Base-by-base conservation (phyloP, 2,888 invertebrate genomes). In the Bedellia somnulentella region DNA sequence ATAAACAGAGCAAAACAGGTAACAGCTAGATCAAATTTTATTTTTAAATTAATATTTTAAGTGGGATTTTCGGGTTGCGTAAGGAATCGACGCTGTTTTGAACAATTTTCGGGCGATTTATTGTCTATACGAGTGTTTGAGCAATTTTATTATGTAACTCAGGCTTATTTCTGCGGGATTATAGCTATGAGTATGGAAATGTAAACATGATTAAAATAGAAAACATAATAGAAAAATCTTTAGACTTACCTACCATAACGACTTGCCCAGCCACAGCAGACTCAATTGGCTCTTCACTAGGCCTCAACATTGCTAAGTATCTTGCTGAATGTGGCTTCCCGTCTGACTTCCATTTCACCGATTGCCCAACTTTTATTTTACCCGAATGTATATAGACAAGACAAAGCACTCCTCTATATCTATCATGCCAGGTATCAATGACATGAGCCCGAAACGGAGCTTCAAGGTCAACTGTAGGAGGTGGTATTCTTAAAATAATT, bases 381-480 rank as follows among this genome's bases (percentile, higher is more conserved):
- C 96, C 96, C 51, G 92, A 87, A 38, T 85, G 79, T 22, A 95
- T 78, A 54, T 87, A 88, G 14, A 89, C 79, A 15, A 92, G 66
- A 41, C 87, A 84, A 32, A 93, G 64, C 1, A 88, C 86, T 0
- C 94, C 94, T 50, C 87, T 83, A 51, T 88, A 94, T 40, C 82
- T 85, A 55, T 97, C 93, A 62, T 86, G 96, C 89, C 93, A 94
- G 32, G 93, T 93, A 52, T 98, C 98, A 64, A 95, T 95, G 33
- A 96, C 75, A 24, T 97, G 68, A 0, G 90, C 93, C 55, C 84
- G 83, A 35, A 96, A 84, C 15, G 84, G 73, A 1, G 73, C 77
- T 14, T 77, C 52, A 30, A 81, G 60, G 37, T 79, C 52, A 0
- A 81, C 85, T 17, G 58, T 46, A 1, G 93, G 92, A 25, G 86